phyloP scores from a whole-genome alignment of 2,113 vertebrate genomes.

The Bubo bubo region DNA sequence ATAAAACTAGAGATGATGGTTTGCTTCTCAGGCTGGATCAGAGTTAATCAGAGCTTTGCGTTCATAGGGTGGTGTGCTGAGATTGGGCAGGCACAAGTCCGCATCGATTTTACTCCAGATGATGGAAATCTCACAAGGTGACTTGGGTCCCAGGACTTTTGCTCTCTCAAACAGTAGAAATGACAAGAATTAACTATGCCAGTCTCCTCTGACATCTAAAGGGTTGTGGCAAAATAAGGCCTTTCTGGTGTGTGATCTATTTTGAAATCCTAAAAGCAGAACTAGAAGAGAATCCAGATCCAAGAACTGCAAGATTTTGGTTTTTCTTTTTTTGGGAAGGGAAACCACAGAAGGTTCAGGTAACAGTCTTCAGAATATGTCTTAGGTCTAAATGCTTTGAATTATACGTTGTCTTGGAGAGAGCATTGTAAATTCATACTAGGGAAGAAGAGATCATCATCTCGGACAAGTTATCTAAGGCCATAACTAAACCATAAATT shows the following conservation, averaged over 20 bases:
- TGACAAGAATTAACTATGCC: neutral
- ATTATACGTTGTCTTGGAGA: neutral
- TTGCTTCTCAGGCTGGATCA: neutral
- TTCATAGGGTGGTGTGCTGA: neutral
- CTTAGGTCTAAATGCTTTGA: neutral
- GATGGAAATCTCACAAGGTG: neutral
- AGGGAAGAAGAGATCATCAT: neutral
- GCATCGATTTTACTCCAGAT: neutral
- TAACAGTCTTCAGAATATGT: neutral
- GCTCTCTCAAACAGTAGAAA: neutral
- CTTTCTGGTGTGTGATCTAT: neutral
- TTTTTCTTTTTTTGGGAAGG: neutral
- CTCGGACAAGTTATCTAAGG: neutral
- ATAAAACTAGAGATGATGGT: neutral
- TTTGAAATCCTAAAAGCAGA: neutral
- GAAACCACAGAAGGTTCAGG: neutral
- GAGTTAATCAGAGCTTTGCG: neutral
- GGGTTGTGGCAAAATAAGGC: neutral
- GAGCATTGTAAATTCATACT: neutral
- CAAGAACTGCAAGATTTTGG: neutral
- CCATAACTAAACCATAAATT: neutral
- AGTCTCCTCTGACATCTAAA: neutral
- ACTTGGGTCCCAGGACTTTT: neutral
- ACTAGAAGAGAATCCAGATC: neutral
- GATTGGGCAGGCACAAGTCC: neutral